Percentiles rank a stretch among this genome's conserved stretches.
Evolutionary conservation across 2,888 invertebrate species (phyloP).

Genomic region (Trichogramma evanescens): DNA sequence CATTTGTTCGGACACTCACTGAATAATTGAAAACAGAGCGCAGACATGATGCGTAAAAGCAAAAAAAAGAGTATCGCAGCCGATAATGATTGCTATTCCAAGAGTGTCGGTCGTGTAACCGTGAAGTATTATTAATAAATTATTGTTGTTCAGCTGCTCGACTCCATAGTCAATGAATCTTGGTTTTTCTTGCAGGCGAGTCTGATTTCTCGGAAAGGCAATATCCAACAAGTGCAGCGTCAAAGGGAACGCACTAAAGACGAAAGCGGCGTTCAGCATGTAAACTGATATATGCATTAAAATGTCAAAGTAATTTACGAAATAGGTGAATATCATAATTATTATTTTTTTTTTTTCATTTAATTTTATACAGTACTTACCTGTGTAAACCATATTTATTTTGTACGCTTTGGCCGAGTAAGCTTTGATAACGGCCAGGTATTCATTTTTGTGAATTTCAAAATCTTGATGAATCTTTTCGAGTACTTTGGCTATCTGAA

Average conservation of each 20-base stretch:
- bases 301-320: background rate
- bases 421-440: conserved; percentile 7
- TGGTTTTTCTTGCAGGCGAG: conserved; percentile 7
- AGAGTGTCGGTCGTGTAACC: conserved; percentile 1
- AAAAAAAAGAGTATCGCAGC: conserved; percentile 13
- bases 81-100: conserved; percentile 10
- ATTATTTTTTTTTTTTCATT: background rate
- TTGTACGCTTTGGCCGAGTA: conserved; percentile 5
- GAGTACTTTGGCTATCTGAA: conserved; percentile 9
- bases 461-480: conserved; percentile 14
- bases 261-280: conserved; percentile 6
- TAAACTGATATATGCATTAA: background rate
- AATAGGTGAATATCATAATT: background rate
- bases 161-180: conserved; percentile 4
- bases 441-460: background rate
- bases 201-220: background rate
- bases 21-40: conserved; percentile 10
- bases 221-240: conserved; percentile 10
- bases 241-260: conserved; percentile 10
- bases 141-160: conserved; percentile 9
- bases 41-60: conserved; percentile 9
- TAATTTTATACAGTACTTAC: background rate
- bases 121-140: conserved; percentile 10
- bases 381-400: conserved; percentile 10
- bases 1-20: conserved; percentile 3